These are phyloP conservation scores for Caenorhabditis imperialis DNA, from an alignment of 2,888 invertebrate genomes.

Conservation along the genomic window DNA sequence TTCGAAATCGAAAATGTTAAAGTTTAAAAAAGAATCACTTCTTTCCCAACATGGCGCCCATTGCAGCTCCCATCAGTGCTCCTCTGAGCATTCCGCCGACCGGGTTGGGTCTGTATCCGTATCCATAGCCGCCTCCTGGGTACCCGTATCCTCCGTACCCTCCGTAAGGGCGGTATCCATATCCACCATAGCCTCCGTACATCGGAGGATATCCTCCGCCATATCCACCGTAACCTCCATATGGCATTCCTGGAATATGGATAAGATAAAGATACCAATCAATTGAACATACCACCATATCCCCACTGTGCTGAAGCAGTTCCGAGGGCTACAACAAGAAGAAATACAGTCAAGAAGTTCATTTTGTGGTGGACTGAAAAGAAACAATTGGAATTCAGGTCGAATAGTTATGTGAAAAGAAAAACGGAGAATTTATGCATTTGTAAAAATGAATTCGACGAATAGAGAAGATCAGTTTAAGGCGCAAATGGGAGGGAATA, in stretches of 20 bases:
- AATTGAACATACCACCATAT: slow-evolving; percentile 9
- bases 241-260: slow-evolving; percentile 29
- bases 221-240: slow-evolving; percentile 38
- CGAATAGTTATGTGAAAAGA: background rate
- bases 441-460: slow-evolving; percentile 26
- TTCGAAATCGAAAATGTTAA: too few relatives aligned
- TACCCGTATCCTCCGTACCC: slow-evolving; percentile 26
- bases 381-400: background rate
- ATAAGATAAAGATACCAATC: background rate
- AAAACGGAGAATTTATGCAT: slow-evolving; percentile 18
- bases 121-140: slow-evolving; percentile 31
- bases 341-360: slow-evolving; percentile 25
- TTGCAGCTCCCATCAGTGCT: slow-evolving; percentile 49
- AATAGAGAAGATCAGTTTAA: slow-evolving; percentile 3
- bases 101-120: slow-evolving; percentile 41
- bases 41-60: slow-evolving; percentile 57
- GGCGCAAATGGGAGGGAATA: background rate
- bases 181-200: slow-evolving; percentile 5
- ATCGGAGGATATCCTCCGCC: slow-evolving; percentile 17
- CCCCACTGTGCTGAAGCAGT: slow-evolving; percentile 35
- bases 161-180: background rate
- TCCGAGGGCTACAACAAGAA: slow-evolving; percentile 23
- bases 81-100: slow-evolving; percentile 49
- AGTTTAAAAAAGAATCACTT: slow-evolving; percentile 9
- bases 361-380: slow-evolving; percentile 10